A percentile compares a stretch with the other conserved stretches of the same genome.
Evolutionary conservation across 1,140 invertebrate species (phyloP).

Genomic region (Babylonia areolata): DNA sequence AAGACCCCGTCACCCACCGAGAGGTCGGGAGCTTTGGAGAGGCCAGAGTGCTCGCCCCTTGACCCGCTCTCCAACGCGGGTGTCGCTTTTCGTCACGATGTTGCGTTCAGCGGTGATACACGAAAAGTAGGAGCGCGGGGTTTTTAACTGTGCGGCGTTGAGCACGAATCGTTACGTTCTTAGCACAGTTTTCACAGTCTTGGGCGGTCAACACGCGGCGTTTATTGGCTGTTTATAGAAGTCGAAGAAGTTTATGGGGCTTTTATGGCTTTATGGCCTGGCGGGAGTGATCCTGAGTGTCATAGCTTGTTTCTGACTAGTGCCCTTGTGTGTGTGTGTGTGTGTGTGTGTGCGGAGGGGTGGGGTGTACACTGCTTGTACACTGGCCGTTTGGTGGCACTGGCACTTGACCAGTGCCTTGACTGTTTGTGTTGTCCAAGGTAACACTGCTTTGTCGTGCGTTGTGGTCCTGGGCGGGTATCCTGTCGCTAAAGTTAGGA

Average conservation of each 20-base stretch:
- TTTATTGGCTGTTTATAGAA: slow-evolving; percentile 29
- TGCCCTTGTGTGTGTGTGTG: neutral
- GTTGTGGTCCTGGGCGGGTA: too few species aligned
- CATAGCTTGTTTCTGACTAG: neutral
- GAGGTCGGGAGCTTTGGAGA: neutral
- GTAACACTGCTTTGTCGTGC: too few species aligned
- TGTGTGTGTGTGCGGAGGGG: too few species aligned
- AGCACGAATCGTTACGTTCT: slow-evolving; percentile 1
- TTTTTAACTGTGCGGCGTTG: neutral
- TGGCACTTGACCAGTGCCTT: neutral
- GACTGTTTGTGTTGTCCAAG: neutral
- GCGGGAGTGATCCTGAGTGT: neutral
- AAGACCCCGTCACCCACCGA: neutral
- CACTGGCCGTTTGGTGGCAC: too few species aligned
- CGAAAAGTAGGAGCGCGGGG: neutral
- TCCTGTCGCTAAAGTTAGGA: too few species aligned
- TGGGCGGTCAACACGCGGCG: neutral
- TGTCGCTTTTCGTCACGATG: slow-evolving; percentile 3
- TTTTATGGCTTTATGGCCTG: neutral
- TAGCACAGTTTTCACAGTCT: slow-evolving; percentile 19
- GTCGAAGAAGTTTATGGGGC: slow-evolving; percentile 17
- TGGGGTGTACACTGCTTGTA: too few species aligned
- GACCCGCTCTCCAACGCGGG: slow-evolving; percentile 9
- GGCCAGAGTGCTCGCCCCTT: slow-evolving; percentile 7
- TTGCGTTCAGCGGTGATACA: neutral